Base-by-base conservation (phyloP, 2,113 vertebrate species). In the Petromus typicus region DNA sequence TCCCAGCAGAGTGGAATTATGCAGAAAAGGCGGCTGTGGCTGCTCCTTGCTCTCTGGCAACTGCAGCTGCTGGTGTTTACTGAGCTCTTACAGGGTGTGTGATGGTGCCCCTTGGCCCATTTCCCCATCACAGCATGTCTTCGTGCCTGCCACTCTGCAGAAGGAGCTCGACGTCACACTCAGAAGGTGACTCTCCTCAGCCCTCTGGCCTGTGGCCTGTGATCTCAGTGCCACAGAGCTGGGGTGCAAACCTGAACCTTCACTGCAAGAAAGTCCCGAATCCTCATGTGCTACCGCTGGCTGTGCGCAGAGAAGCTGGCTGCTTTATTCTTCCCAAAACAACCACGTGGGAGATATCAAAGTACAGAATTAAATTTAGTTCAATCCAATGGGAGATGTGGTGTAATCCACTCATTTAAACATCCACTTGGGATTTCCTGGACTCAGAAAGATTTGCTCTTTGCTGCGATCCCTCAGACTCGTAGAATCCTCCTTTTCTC, bases 361-460 rank as follows among this genome's bases (percentile, higher is more conserved):
- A 51, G 79, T 2, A 3, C 57, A 80, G 51, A 73, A 51, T 57
- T 84, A 91, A 94, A 89, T 87, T 93, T 71, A 80, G 75, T 87
- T 89, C 54, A 30, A 40, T 30, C 40, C 23, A 27, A 30, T 66
- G 66, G 61, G 30, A 87, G 61, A 79, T 34, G 56, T 69, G 82
- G 25, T 81, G 25, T 83, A 48, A 80, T 83, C 83, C 89, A 30
- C 57, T 75, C 59, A 93, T 32, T 71, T 85, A 82, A 59, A 66
- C 14, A 20, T 37, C 76, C 87, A 79, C 61, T 78, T 82, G 88
- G 54, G 59, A 17, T 64, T 96, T 93, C 92, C 78, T 75, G 59
- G 75, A 40, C 80, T 79, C 48, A 1, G 45, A 97, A 61, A 69
- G 43, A 78, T 23, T 88, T 25, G 2, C n/a, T 80, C 84, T 80